These are phyloP conservation scores for Caenorhabditis sulstoni DNA, from an alignment of 2,888 invertebrate species.

Conservation along the genomic window DNA sequence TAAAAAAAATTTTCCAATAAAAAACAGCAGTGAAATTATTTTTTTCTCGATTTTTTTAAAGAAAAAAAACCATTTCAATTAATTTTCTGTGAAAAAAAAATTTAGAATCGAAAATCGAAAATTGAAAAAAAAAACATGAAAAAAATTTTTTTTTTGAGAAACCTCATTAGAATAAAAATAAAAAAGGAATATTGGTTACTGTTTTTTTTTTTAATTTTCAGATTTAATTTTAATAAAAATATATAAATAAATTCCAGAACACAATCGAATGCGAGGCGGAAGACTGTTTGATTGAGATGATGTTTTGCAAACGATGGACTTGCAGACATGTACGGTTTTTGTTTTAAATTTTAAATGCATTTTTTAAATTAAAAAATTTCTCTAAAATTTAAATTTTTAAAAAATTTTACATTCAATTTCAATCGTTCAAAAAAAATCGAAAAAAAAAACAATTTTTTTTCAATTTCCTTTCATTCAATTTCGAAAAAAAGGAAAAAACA, in stretches of 20 bases:
- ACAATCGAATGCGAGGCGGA: constrained; percentile 37
- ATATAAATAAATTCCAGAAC: constrained; percentile 13
- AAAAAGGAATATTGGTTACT: no score
- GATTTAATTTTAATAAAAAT: background rate
- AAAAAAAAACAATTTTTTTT: no score
- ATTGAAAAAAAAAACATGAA: no score
- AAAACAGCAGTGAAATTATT: background rate
- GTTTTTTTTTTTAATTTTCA: no score
- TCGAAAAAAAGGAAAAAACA: background rate
- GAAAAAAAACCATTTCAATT: no score
- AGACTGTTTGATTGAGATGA: constrained; percentile 38
- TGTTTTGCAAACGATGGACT: constrained; percentile 40
- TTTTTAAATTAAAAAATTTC: background rate
- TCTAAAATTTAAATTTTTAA: background rate
- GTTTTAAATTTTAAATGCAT: background rate
- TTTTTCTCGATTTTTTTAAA: no score
- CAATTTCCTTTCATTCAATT: background rate
- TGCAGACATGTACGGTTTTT: constrained; percentile 22
- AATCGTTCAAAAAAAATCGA: no score
- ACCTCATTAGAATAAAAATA: no score
- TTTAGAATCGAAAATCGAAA: no score
- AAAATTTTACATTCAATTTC: background rate
- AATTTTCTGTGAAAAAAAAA: no score
- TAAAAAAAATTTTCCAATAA: no score
- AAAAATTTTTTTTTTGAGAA: no score